phyloP scores from a whole-genome alignment of 2,113 vertebrate species.

The Stegostoma tigrinum region DNA sequence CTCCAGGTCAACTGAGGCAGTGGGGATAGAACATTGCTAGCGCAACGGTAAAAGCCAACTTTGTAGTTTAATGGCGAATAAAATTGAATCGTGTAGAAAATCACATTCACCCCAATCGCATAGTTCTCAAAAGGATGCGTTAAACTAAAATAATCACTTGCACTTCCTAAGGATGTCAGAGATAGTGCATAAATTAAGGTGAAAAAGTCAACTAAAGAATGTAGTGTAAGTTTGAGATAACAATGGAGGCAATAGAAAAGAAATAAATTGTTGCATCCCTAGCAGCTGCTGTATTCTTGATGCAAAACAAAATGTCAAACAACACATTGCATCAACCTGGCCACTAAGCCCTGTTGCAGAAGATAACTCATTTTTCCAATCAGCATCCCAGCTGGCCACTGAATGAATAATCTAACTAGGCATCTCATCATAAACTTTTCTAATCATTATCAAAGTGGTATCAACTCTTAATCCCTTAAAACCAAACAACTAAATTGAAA shows the following conservation, averaged over 20 bases:
- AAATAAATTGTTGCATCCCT: background rate
- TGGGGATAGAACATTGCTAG: too few species aligned
- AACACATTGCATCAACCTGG: background rate
- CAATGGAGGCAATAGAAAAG: background rate
- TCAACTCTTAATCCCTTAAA: background rate
- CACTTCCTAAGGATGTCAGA: background rate
- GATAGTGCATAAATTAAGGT: background rate
- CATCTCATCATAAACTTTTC: background rate
- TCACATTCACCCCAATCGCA: too few species aligned
- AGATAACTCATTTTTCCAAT: background rate
- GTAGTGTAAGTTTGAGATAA: background rate
- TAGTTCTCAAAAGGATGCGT: too few species aligned
- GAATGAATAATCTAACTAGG: background rate
- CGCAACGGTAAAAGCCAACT: too few species aligned
- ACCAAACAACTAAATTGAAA: background rate
- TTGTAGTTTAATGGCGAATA: background rate
- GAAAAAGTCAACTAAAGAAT: background rate
- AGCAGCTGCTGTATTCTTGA: background rate
- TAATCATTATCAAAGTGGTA: background rate
- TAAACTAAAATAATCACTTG: background rate
- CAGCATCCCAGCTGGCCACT: background rate
- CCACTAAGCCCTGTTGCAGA: background rate
- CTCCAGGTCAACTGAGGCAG: too few species aligned
- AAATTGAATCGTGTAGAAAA: too few species aligned
- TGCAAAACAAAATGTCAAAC: background rate